Conservation (phyloP, 2,113 vertebrate species). For the Gallinago media region DNA sequence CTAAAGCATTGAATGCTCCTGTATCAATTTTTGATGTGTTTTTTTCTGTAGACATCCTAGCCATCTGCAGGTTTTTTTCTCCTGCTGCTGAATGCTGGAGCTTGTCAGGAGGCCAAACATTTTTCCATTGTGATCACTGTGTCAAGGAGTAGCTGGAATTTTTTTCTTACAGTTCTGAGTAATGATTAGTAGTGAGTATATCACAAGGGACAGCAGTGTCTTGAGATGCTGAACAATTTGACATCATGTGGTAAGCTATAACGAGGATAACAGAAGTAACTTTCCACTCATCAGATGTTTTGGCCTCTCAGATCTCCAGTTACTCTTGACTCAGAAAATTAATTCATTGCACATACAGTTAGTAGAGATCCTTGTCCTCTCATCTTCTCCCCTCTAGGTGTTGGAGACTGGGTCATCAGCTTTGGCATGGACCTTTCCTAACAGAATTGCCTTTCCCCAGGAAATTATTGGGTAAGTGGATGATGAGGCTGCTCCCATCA, state of each 20-base stretch:
- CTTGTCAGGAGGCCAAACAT: neutral
- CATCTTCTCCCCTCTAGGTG: neutral
- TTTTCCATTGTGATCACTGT: neutral
- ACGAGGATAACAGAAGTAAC: neutral
- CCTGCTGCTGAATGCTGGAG: neutral
- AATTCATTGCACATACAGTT: neutral
- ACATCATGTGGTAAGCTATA: neutral
- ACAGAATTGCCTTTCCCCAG: neutral
- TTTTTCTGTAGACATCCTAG: neutral
- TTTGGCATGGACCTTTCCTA: neutral
- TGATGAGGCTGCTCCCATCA: neutral
- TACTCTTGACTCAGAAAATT: neutral
- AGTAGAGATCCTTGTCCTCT: neutral
- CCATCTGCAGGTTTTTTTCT: neutral
- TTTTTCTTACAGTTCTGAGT: neutral
- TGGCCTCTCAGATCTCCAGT: neutral
- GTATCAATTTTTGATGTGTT: neutral
- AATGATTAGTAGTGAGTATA: neutral
- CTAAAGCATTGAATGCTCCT: neutral
- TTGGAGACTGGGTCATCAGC: neutral
- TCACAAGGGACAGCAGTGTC: neutral
- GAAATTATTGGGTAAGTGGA: neutral
- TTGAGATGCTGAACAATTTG: neutral
- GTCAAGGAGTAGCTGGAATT: neutral
- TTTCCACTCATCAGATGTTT: neutral